A percentile compares a stretch with the other conserved stretches of the same genome.
phyloP scores from a whole-genome alignment of 2,113 vertebrate species.

The Lophius piscatorius region DNA sequence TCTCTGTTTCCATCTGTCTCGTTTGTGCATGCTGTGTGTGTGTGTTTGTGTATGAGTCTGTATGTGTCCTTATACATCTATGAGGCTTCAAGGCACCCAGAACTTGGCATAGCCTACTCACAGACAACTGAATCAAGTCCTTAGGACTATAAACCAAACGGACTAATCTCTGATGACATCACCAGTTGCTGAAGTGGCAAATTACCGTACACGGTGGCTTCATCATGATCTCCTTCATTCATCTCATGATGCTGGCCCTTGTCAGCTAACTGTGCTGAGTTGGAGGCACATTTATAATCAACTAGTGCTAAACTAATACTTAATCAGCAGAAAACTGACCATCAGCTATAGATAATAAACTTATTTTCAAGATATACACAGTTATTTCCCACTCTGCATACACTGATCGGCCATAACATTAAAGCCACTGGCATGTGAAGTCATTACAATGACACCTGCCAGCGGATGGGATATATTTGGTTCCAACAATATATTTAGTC shows the following conservation, averaged over 20 bases:
- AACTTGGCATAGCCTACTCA: constrained; percentile 45
- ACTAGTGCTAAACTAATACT: not conserved
- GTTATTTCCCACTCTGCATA: no score
- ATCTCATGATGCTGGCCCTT: not conserved
- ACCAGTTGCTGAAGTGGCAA: constrained; percentile 48
- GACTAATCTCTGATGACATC: constrained; percentile 56
- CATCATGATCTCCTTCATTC: constrained; percentile 7
- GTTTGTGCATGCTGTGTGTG: constrained; percentile 30
- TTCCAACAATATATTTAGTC: no score
- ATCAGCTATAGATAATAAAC: no score
- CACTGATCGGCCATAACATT: no score
- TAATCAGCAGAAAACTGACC: not conserved
- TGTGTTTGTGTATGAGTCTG: constrained; percentile 8
- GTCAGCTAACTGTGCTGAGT: not conserved
- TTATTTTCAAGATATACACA: no score
- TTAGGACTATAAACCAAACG: constrained; percentile 46
- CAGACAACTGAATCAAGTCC: constrained; percentile 59
- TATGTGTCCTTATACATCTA: constrained; percentile 39
- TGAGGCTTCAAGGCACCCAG: constrained; percentile 38
- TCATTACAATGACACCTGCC: no score
- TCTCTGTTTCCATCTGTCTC: no score
- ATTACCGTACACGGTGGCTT: constrained; percentile 14
- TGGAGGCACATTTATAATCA: not conserved
- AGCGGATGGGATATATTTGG: no score
- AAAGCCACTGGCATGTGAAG: no score